Evolutionary conservation across 2,888 invertebrate genomes (phyloP).

Genomic region (Rotaria magnacalcarata): DNA sequence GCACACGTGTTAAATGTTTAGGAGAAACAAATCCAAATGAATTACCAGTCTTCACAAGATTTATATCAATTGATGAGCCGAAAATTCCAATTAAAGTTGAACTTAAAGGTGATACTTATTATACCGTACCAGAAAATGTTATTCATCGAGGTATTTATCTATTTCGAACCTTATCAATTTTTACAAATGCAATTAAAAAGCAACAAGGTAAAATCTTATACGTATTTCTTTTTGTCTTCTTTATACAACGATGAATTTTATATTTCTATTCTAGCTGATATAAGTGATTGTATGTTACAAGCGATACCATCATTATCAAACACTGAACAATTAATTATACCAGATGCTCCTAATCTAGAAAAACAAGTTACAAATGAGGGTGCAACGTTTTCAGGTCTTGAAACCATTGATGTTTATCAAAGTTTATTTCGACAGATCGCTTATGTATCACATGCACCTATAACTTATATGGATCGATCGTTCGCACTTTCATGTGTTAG

Average conservation of each 20-base stretch:
- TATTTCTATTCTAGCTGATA: neutral
- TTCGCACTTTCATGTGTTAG: neutral
- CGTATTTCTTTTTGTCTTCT: neutral
- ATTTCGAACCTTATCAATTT: neutral
- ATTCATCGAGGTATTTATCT: neutral
- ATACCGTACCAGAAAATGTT: neutral
- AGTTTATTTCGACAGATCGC: slow-evolving; percentile 20
- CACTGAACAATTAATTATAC: slow-evolving; percentile 10
- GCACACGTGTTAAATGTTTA: neutral
- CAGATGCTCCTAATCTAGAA: neutral
- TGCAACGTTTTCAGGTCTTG: neutral
- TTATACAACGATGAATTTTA: neutral
- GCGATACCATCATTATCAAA: neutral
- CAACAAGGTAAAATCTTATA: neutral
- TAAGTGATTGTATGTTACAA: neutral
- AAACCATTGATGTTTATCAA: slow-evolving; percentile 7
- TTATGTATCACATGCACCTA: neutral
- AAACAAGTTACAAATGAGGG: neutral
- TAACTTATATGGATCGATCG: neutral
- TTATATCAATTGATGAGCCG: neutral
- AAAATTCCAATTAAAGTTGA: slow-evolving; percentile 3
- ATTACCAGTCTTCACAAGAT: neutral
- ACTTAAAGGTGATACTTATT: neutral
- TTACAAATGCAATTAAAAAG: neutral
- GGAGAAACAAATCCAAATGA: neutral